Percentiles rank a stretch among this genome's conserved stretches.
These are phyloP conservation scores for Mesorhabditis sp. DNA, from an alignment of 2,888 invertebrate species.

Conservation along the genomic window DNA sequence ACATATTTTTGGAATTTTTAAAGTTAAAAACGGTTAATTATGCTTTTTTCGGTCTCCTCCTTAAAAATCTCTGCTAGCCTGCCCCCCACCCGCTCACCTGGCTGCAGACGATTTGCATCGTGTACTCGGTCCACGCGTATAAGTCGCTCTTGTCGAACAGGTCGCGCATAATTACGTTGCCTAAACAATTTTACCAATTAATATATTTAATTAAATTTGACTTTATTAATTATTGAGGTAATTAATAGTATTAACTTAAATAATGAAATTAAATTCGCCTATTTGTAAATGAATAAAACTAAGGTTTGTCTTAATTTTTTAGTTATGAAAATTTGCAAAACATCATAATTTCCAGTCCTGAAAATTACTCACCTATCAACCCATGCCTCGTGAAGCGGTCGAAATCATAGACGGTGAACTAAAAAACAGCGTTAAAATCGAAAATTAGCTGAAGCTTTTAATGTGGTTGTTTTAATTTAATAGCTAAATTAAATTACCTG, in stretches of 20 bases:
- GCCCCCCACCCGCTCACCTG: slow-evolving; percentile 60
- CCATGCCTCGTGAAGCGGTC: slow-evolving; percentile 83
- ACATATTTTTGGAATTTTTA: too few relatives aligned
- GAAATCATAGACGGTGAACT: slow-evolving; percentile 83
- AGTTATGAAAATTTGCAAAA: too few relatives aligned
- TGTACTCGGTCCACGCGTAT: slow-evolving; percentile 77
- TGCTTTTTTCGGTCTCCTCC: too few relatives aligned
- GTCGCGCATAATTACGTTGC: slow-evolving; percentile 77
- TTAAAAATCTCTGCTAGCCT: too few relatives aligned
- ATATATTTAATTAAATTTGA: too few relatives aligned
- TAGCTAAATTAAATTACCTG: slow-evolving; percentile 31
- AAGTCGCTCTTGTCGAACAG: slow-evolving; percentile 75
- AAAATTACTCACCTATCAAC: slow-evolving; percentile 65
- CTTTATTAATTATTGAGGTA: too few relatives aligned
- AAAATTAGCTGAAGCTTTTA: neutral
- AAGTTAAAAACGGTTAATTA: too few relatives aligned
- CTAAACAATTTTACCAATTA: slow-evolving; percentile 9
- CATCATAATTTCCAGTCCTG: too few relatives aligned
- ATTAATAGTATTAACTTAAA: too few relatives aligned
- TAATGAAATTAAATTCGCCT: too few relatives aligned
- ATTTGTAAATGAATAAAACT: too few relatives aligned
- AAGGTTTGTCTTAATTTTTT: too few relatives aligned
- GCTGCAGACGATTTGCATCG: slow-evolving; percentile 78
- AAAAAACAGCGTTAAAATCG: slow-evolving; percentile 54
- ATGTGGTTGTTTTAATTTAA: neutral